Evolutionary conservation across 1,140 invertebrate species (phyloP), one percentile per base, ranked within the genome.

Genomic region (Zaprionus gabonicus): DNA sequence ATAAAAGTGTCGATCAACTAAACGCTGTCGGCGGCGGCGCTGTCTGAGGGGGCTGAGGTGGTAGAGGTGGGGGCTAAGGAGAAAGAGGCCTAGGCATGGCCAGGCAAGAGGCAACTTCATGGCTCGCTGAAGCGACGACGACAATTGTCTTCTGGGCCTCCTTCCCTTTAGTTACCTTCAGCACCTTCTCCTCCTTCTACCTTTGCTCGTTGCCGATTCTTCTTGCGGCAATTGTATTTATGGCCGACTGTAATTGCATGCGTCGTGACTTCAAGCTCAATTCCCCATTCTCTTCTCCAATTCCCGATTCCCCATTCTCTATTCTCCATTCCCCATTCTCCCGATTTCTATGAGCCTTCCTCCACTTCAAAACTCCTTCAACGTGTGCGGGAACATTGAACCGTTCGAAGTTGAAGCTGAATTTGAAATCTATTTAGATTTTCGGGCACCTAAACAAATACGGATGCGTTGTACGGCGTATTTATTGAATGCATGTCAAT

Each of bases 1-100:
- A 88, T 88, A 85, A 88, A 90, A 88, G 85, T 88, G 85, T 88
- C 85, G 85, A 88, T 88, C 85, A 88, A 88, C 84, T 88, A 90
- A 88, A 88, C 78, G 84, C 83, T 87, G 81, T 90, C 81, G 71
- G 83, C 71, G 44, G 41, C 41, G 44, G 41, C 41, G 44, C 67
- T 72, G 49, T 49, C 70, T 67, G 51, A 17, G 13, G 15, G 25
- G 31, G 49, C 44, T 25, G 38, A n/a, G 1, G 64, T 7, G n/a
- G 34, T 23, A 49, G 17, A n/a, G 27, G 17, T 31, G 38, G 65
- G 41, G 17, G 46, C 27, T 55, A 20, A 57, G 41, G 56, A 41
- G 71, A 44, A 28, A 17, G 10, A 46, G 62, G 46, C 65, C 55
- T 58, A 59, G 71, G 78, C 67, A 64, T 75, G 82, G 81, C 77